Evolutionary conservation across 2,113 vertebrate species (phyloP).

Genomic region (Mormoops blainvillei): DNA sequence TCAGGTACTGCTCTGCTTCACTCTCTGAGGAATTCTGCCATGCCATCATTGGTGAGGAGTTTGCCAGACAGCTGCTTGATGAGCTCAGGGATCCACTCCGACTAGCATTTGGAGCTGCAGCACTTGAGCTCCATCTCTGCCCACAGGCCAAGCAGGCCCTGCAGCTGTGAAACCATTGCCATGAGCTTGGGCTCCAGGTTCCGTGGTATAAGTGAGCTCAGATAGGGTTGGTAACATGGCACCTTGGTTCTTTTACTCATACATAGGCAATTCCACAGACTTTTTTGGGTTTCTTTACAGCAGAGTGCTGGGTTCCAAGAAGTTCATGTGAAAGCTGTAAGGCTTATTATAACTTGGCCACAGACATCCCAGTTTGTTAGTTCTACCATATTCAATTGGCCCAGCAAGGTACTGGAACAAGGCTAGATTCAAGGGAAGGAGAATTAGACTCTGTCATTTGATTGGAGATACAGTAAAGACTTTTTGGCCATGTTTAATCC

Average conservation of each 20-base stretch:
- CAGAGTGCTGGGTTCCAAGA: too few species aligned
- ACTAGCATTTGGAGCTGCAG: background rate
- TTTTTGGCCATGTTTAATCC: background rate
- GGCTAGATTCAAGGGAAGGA: too few species aligned
- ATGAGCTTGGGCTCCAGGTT: background rate
- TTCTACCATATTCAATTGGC: too few species aligned
- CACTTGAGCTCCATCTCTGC: background rate
- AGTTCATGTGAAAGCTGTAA: too few species aligned
- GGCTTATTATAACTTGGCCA: too few species aligned
- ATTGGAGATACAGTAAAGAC: background rate
- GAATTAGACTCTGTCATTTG: background rate
- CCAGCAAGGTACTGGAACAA: too few species aligned
- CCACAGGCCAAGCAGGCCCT: background rate
- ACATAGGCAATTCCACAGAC: too few species aligned
- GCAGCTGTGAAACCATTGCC: background rate
- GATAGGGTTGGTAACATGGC: too few species aligned
- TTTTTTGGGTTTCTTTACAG: too few species aligned
- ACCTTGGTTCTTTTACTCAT: too few species aligned
- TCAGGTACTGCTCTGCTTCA: constrained; percentile 87
- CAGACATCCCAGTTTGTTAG: too few species aligned
- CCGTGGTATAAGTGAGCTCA: background rate
- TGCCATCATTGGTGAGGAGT: constrained; percentile 83
- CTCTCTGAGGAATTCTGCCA: constrained; percentile 89
- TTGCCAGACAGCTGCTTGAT: background rate
- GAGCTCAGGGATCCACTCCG: background rate